Evolutionary conservation across 1,140 invertebrate genomes (phyloP), one percentile per base, ranked within the genome.

Genomic region (Nilaparvata lugens): DNA sequence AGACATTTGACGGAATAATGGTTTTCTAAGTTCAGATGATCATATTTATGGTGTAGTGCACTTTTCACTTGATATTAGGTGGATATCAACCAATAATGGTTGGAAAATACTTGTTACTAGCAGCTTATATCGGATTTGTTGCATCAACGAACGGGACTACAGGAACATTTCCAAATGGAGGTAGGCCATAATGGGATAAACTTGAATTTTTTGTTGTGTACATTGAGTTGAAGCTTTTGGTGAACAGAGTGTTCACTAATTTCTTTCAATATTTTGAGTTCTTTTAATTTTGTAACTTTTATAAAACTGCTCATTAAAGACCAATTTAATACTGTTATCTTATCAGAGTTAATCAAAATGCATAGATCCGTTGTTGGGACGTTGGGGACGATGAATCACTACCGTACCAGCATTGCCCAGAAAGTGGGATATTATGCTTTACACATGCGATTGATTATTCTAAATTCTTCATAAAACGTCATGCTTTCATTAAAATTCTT

Each of bases 101-200:
- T 45, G 59, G 56, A 25, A 66, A 62, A 52, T 66, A 61, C 61
- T 52, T 64, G 11, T 52, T 66, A 60, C 24, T 66, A n/a, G 61
- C 63, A 21, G 65, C 61, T 57, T 64, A 53, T 60, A 55, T 66
- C 54, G 65, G 65, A 62, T 64, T 43, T 64, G 65, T 61, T 64
- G 60, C 60, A 48, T 62, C 64, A 59, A 28, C 55, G 64, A 64
- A 62, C 60, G 63, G 61, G 58, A 64, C 65, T 52, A 45, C 63
- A 43, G 65, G 58, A 62, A 23, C 65, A 56, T 60, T 63, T 18
- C 31, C 58, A 52, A 63, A 66, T 66, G 65, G 65, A 63, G 65
- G 65, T 66, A 60, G 62, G 62, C 48, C 31, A 35, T 35, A 35
- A 35, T 35, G 31, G 31, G 31, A 35, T 35, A 35, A 35, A 35